Percentiles rank a stretch among this genome's conserved stretches.
phyloP scores from a whole-genome alignment of 2,113 vertebrate genomes.

The Cyrtonyx montezumae region DNA sequence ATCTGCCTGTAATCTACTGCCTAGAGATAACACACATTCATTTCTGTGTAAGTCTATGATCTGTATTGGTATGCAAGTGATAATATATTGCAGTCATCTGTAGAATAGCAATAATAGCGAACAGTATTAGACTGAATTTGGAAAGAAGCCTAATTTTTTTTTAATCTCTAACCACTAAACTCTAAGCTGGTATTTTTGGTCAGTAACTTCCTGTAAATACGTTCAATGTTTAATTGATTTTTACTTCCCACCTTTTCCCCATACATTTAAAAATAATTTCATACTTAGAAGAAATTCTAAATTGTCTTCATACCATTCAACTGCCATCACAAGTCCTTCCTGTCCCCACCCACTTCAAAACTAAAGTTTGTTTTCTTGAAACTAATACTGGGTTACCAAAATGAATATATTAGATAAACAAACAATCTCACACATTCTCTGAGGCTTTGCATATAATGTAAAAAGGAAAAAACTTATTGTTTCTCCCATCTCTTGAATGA shows the following conservation, averaged over 20 bases:
- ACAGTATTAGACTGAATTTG: background rate
- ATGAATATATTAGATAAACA: background rate
- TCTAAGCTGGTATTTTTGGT: background rate
- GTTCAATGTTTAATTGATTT: background rate
- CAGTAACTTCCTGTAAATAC: background rate
- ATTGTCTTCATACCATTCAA: background rate
- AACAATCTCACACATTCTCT: background rate
- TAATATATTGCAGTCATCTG: background rate
- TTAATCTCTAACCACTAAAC: background rate
- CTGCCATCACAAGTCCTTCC: background rate
- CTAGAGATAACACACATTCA: background rate
- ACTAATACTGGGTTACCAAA: background rate
- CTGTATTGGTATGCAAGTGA: background rate
- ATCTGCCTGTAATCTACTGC: background rate
- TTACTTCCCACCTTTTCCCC: background rate
- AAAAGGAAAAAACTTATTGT: background rate
- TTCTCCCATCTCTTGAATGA: background rate
- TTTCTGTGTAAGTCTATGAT: background rate
- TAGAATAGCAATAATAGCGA: background rate
- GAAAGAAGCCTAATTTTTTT: background rate
- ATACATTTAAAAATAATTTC: background rate
- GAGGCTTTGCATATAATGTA: background rate
- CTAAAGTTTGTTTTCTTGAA: background rate
- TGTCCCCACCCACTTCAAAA: background rate
- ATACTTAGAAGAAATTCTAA: background rate